These are phyloP conservation scores for Microplitis deprimator DNA, from an alignment of 2,888 invertebrate species.

Conservation along the genomic window DNA sequence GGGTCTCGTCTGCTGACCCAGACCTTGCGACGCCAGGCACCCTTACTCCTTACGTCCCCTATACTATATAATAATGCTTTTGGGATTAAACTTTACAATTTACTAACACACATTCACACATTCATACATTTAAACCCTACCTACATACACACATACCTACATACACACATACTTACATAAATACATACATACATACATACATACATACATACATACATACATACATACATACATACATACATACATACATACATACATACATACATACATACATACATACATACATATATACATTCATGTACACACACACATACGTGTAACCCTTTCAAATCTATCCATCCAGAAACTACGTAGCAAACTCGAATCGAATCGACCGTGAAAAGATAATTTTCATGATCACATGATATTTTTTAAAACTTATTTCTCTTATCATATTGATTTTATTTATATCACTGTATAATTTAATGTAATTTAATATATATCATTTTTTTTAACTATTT, in stretches of 20 bases:
- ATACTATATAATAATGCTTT: neutral
- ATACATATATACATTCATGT: neutral
- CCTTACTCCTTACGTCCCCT: slow-evolving; percentile 43
- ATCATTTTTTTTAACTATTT: too few relatives aligned
- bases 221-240: neutral
- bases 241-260: neutral
- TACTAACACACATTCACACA: neutral
- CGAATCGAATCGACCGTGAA: slow-evolving; percentile 23
- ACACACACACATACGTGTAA: slow-evolving; percentile 43
- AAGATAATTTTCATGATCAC: slow-evolving; percentile 5
- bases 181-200: neutral
- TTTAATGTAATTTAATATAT: too few relatives aligned
- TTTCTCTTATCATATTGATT: neutral
- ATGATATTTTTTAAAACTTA: neutral
- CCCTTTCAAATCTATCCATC: slow-evolving; percentile 18
- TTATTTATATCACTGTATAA: neutral
- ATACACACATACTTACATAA: too few relatives aligned
- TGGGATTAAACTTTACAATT: neutral
- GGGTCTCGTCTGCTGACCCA: slow-evolving; percentile 49
- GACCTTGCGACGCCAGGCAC: slow-evolving; percentile 55
- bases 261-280: slow-evolving; percentile 32
- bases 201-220: slow-evolving; percentile 39
- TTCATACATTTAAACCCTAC: neutral
- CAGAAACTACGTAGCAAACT: slow-evolving; percentile 39
- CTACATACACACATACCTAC: slow-evolving; percentile 31